Evolutionary conservation across 2,113 vertebrate genomes (phyloP).

Genomic region (Sebastes fasciatus): DNA sequence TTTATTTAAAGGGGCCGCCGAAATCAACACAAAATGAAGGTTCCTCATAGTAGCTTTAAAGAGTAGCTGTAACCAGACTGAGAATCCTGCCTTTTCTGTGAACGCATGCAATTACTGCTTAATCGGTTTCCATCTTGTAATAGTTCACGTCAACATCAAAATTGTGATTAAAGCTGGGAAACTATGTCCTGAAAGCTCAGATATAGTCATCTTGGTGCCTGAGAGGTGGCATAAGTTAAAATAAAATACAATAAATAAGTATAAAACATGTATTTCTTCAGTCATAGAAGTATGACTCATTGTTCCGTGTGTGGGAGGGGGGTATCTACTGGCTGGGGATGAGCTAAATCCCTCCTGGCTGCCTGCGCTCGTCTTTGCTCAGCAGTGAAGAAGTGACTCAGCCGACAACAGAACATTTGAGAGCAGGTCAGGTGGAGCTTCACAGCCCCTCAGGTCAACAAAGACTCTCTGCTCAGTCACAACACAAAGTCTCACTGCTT

Average conservation of each 20-base stretch:
- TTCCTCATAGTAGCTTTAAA: too few relatives aligned
- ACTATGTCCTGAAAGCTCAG: background rate
- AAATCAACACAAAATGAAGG: too few relatives aligned
- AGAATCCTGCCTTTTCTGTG: background rate
- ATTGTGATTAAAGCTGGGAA: background rate
- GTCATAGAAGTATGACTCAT: background rate
- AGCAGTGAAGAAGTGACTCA: slow-evolving; percentile 39
- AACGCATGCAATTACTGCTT: background rate
- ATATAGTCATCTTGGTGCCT: background rate
- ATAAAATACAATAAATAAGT: background rate
- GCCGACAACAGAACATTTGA: slow-evolving; percentile 23
- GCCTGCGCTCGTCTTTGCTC: slow-evolving; percentile 15
- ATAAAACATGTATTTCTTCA: background rate
- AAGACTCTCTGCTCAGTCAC: background rate
- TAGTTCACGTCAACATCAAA: background rate
- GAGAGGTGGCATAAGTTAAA: background rate
- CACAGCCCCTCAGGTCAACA: background rate
- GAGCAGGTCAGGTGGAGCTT: slow-evolving; percentile 35
- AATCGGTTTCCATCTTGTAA: background rate
- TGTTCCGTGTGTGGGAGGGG: background rate
- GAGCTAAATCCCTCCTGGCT: slow-evolving; percentile 35
- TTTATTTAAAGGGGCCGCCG: too few relatives aligned
- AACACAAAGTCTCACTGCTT: background rate
- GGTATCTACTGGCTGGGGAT: slow-evolving; percentile 2
- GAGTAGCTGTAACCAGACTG: background rate